A percentile compares a stretch with the other conserved stretches of the same genome.
Conservation (phyloP, 2,888 invertebrate genomes). For the Heliconius ethilla region DNA sequence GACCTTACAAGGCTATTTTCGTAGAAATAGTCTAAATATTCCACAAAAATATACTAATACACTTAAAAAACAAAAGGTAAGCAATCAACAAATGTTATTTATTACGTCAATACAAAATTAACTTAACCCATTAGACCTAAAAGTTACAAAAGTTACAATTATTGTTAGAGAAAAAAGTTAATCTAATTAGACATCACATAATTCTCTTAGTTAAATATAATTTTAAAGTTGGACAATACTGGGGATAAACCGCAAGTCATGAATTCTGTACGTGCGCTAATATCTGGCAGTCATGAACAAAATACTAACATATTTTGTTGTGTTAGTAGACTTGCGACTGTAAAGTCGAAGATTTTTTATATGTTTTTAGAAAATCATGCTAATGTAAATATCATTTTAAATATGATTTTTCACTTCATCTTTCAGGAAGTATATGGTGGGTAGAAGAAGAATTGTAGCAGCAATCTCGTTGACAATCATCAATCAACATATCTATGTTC, state of each 20-base stretch:
- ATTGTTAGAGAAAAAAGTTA: not conserved
- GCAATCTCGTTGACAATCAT: too few species aligned
- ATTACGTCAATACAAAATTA: not conserved
- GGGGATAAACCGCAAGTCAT: constrained; percentile 33
- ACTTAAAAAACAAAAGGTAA: not conserved
- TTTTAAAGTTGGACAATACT: constrained; percentile 33
- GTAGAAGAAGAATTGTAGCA: too few species aligned
- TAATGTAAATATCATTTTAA: too few species aligned
- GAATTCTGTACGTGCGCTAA: constrained; percentile 38
- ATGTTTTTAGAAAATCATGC: not conserved
- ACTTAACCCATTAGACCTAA: not conserved
- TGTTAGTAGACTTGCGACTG: not conserved
- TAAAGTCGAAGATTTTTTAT: not conserved
- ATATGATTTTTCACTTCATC: too few species aligned
- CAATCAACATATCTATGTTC: too few species aligned
- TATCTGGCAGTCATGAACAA: constrained; percentile 33
- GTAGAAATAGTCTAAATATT: not conserved
- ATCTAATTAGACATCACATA: constrained; percentile 13
- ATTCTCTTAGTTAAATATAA: constrained; percentile 27
- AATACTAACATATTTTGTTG: constrained; percentile 34
- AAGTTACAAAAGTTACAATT: constrained; percentile 1
- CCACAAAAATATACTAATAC: not conserved
- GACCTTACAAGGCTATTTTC: not conserved
- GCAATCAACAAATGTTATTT: not conserved
- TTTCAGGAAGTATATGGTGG: too few species aligned